Evolutionary conservation across 2,888 invertebrate genomes (phyloP), one percentile per base, ranked within the genome.

Genomic region (Uropetala carovei): DNA sequence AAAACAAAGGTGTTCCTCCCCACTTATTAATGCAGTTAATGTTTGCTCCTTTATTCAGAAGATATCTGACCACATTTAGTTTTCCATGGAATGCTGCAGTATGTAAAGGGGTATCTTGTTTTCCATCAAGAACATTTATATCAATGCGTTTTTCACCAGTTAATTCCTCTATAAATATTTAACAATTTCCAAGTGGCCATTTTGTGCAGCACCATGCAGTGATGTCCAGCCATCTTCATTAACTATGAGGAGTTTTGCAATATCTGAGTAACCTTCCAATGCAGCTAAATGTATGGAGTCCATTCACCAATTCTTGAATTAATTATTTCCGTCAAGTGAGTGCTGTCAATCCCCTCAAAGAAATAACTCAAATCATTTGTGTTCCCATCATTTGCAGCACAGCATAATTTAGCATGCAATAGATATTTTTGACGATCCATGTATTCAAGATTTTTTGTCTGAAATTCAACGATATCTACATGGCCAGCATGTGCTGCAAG

Each of bases 21-120:
- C 22, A 27, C 0, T 22, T n/a, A 30, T 82, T 82, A 30, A 7
- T 8, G 30, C 13, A 14, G 10, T 82, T 30, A 82, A 82, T 82
- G 8, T 22, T 9, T 82, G 81, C 81, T 82, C 81, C 81, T 82
- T 30, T 82, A 22, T 22, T 22, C 7, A 82, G 9, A n/a, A 82
- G 81, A 82, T 27, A 82, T 82, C 22, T 22, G 9, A 82, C 81
- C 22, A 82, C 81, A 27, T 82, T 8, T 22, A n/a, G 27, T 27
- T 82, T 82, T 10, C 81, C 81, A 82, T 82, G 81, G 22, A 82
- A 82, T 22, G 81, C 81, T 4, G 81, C 81, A 11, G 81, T 82
- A 27, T 82, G 81, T 5, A 82, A 22, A 11, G 81, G 81, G 5
- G 81, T 82, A 27, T 82, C 81, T 22, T 30, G 13, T 27, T 82